These are phyloP conservation scores for Polydrusus tereticollis DNA, from an alignment of 2,888 invertebrate species.

Conservation along the genomic window DNA sequence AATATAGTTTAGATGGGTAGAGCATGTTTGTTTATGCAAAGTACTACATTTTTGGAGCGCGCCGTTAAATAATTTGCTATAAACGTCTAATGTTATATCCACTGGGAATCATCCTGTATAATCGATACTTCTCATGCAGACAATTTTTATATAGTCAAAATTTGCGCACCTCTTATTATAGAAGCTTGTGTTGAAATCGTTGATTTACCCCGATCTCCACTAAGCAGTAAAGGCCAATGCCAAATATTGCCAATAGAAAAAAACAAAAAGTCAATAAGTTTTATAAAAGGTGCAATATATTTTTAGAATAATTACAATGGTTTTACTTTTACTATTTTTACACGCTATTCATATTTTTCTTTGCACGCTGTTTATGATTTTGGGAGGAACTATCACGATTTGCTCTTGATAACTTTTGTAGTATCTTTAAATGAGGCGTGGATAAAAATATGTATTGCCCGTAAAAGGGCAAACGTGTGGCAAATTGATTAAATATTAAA, in stretches of 20 bases:
- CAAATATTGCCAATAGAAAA: background rate
- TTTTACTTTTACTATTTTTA: slow-evolving; percentile 4
- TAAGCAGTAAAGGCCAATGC: background rate
- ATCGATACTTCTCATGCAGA: too few relatives aligned
- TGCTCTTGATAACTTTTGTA: background rate
- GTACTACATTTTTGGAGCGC: too few relatives aligned
- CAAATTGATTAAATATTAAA: background rate
- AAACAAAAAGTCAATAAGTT: background rate
- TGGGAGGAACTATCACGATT: slow-evolving; percentile 5
- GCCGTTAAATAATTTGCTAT: too few relatives aligned
- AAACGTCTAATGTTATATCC: too few relatives aligned
- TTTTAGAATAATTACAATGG: slow-evolving; percentile 3
- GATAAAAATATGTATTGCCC: background rate
- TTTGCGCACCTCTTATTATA: too few relatives aligned
- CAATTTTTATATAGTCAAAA: too few relatives aligned
- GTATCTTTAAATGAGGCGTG: background rate
- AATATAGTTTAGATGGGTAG: too few relatives aligned
- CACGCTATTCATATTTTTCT: background rate
- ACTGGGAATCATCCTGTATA: too few relatives aligned
- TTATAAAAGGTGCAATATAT: slow-evolving; percentile 1
- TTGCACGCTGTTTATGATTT: background rate
- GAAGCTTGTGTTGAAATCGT: too few relatives aligned
- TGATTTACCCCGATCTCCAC: too few relatives aligned
- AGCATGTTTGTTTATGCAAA: too few relatives aligned
- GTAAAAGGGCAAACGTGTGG: background rate